Evolutionary conservation across 2,113 vertebrate species (phyloP).

Genomic region (Notechis scutatus): DNA sequence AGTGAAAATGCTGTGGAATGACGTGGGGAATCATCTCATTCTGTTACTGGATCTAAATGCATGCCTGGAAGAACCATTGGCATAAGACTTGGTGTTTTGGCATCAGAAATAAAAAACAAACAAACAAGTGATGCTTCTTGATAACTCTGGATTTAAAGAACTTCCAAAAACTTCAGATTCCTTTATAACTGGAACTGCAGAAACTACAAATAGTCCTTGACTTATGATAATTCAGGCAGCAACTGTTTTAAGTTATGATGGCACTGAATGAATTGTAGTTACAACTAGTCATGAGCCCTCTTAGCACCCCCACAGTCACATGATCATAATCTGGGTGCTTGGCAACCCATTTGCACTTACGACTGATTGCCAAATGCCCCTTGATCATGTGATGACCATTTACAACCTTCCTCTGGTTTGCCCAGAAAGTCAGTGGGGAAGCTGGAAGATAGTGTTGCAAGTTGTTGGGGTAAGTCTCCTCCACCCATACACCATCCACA

Average conservation of each 20-base stretch:
- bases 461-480: not conserved
- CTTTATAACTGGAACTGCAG: not conserved
- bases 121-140: not conserved
- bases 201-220: not conserved
- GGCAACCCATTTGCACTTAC: not conserved
- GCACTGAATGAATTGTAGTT: not conserved
- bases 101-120: not conserved
- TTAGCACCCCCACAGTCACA: not conserved
- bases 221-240: not conserved
- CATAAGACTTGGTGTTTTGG: not conserved
- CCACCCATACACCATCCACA: not conserved
- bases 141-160: not conserved
- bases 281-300: not conserved
- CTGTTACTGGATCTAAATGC: not conserved
- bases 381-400: not conserved
- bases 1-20: not conserved
- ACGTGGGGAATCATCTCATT: not conserved
- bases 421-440: not conserved
- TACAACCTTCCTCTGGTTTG: not conserved
- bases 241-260: not conserved
- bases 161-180: not conserved
- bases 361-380: not conserved
- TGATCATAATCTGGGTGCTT: not conserved
- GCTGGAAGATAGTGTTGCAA: not conserved
- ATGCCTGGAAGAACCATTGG: not conserved